These are phyloP conservation scores for Semnornis frantzii DNA, from an alignment of 2,113 vertebrate genomes.

Conservation along the genomic window DNA sequence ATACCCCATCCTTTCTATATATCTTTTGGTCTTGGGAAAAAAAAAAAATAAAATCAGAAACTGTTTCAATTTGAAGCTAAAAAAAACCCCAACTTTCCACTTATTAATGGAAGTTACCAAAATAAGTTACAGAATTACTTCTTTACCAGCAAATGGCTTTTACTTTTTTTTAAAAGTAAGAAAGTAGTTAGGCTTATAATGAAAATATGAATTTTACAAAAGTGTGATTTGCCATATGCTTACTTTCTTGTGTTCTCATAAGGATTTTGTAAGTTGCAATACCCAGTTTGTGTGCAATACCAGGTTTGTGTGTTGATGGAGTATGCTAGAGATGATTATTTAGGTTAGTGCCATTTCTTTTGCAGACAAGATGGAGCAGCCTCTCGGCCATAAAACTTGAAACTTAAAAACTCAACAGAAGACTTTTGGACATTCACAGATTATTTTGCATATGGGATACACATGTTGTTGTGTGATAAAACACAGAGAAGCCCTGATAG, in stretches of 20 bases:
- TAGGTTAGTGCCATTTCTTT: neutral
- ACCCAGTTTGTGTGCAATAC: neutral
- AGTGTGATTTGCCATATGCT: neutral
- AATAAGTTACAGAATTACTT: neutral
- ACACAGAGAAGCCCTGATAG: neutral
- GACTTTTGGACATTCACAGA: neutral
- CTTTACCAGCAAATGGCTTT: neutral
- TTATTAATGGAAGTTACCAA: neutral
- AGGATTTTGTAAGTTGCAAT: neutral
- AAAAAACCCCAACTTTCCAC: neutral
- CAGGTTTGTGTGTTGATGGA: neutral
- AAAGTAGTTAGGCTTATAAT: neutral
- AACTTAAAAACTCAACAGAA: neutral
- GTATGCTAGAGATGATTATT: neutral
- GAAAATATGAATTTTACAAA: neutral
- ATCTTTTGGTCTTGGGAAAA: neutral
- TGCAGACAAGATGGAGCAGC: neutral
- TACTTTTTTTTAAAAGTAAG: neutral
- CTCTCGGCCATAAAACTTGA: neutral
- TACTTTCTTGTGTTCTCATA: neutral
- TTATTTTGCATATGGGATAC: conserved; percentile 10
- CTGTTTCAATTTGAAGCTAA: neutral
- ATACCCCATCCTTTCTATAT: neutral
- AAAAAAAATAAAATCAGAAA: neutral
- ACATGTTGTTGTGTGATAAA: conserved; percentile 3